phyloP scores from a whole-genome alignment of 2,888 invertebrate species.

The Synanthedon andrenaeformis region DNA sequence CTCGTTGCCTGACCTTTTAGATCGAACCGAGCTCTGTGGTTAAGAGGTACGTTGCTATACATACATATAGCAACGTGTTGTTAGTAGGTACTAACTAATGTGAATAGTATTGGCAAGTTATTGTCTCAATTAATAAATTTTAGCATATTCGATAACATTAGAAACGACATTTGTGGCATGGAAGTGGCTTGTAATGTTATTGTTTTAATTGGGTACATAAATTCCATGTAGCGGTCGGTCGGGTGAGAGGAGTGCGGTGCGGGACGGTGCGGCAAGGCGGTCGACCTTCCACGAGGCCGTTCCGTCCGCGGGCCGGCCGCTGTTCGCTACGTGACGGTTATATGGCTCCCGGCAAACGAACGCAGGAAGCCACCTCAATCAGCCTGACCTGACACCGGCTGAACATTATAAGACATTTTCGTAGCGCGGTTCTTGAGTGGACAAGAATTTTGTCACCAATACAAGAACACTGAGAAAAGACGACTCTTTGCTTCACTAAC shows the following conservation, averaged over 20 bases:
- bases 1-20: constrained; percentile 40
- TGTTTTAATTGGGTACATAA: constrained; percentile 65
- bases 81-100: too few relatives aligned
- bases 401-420: not conserved
- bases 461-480: too few relatives aligned
- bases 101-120: too few relatives aligned
- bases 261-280: constrained; percentile 31
- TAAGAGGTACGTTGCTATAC: constrained; percentile 4
- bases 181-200: constrained; percentile 27
- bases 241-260: constrained; percentile 15
- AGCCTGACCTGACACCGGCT: not conserved
- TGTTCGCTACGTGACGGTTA: constrained; percentile 15
- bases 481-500: too few relatives aligned
- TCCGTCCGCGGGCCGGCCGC: constrained; percentile 25
- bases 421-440: too few relatives aligned
- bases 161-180: constrained; percentile 1
- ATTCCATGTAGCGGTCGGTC: constrained; percentile 60
- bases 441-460: too few relatives aligned
- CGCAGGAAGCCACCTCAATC: constrained; percentile 15
- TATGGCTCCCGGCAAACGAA: constrained; percentile 11
- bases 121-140: not conserved
- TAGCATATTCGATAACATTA: too few relatives aligned
- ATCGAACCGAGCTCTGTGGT: constrained; percentile 18
- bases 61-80: constrained; percentile 3
- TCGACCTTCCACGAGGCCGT: constrained; percentile 68